Evolutionary conservation across 92 coral and sea anemone species (phyloP).

Genomic region (Phenganax subtilis): DNA sequence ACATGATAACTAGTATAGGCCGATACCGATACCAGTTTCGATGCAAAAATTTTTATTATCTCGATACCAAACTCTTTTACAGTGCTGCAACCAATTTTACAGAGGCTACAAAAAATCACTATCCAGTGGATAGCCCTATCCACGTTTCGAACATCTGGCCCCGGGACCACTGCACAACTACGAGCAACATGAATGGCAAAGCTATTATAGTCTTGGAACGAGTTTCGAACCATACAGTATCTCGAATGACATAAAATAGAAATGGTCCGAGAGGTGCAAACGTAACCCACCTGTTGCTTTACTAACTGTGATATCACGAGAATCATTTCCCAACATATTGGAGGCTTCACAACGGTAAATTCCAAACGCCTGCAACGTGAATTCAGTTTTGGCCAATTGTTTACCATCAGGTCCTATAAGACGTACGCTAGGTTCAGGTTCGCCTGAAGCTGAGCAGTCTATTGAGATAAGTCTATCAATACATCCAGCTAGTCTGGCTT

Average conservation of each 20-base stretch:
- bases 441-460: slow-evolving; percentile 15
- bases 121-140: too few relatives aligned
- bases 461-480: not conserved
- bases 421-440: slow-evolving; percentile 17
- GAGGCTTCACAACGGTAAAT: slow-evolving; percentile 24
- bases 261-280: not conserved
- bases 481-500: slow-evolving; percentile 9
- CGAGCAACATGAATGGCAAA: too few relatives aligned
- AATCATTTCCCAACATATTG: slow-evolving; percentile 27
- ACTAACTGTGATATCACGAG: slow-evolving; percentile 19
- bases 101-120: too few relatives aligned
- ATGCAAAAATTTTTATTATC: too few relatives aligned
- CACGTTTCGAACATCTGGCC: too few relatives aligned
- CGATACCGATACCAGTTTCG: too few relatives aligned
- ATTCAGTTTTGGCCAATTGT: not conserved
- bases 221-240: too few relatives aligned
- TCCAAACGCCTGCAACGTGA: slow-evolving; percentile 24
- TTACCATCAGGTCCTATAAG: slow-evolving; percentile 18
- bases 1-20: too few relatives aligned
- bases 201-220: too few relatives aligned
- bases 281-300: slow-evolving; percentile 1
- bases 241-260: not conserved
- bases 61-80: too few relatives aligned
- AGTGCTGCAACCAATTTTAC: too few relatives aligned
- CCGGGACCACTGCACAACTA: too few relatives aligned